Evolutionary conservation across 2,113 vertebrate genomes (phyloP), one percentile per base, ranked within the genome.

Genomic region (Beaufortia kweichowensis): DNA sequence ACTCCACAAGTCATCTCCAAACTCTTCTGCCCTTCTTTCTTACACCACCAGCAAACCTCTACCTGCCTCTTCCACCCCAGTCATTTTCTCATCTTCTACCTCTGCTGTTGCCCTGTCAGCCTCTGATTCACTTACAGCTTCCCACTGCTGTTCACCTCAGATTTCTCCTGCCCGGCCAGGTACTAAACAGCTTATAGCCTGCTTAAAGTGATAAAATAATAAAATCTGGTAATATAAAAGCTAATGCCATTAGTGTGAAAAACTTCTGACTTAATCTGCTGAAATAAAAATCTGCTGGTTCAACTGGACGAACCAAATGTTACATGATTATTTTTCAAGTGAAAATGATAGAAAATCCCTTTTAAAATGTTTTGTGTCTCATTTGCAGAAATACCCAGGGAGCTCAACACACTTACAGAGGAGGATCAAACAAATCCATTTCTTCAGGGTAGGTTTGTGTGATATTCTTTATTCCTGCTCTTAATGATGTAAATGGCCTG

Each of bases 151-250:
- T 55, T 63, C 19, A 26, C 7, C 79, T 67, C 72, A 48, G 64
- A 31, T 75, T 56, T 26, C 21, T 66, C 15, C 80, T 64, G 33
- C 29, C 50, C 76, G 67, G 55, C 78, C 88, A 91, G 91, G 91
- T 92, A 91, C 61, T 80, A 8, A 41, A 2, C 12, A 56, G 21
- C 6, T 9, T 33, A 61, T 46, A 7, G 3, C 39, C 1, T 68
- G 46, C 35, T 31, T 57, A 29, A 65, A 65, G 46, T 17, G 23
- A 43, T 7, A 9, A 14, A 2, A 1, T 66, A 46, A 46, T 14
- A 46, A 46, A 46, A 17, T 11, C 14, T 46, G 41, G 41, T 14
- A 17, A 3, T 17, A 17, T 46, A 15, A n/a, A n/a, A 14, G 43
- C 43, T 1, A 46, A n/a, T n/a, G n/a, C n/a, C n/a, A n/a, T n/a